A percentile compares a stretch with the other conserved stretches of the same genome.
These are phyloP conservation scores for Cyprinodon brontotheroides DNA, from an alignment of 2,113 vertebrate genomes.

Conservation along the genomic window DNA sequence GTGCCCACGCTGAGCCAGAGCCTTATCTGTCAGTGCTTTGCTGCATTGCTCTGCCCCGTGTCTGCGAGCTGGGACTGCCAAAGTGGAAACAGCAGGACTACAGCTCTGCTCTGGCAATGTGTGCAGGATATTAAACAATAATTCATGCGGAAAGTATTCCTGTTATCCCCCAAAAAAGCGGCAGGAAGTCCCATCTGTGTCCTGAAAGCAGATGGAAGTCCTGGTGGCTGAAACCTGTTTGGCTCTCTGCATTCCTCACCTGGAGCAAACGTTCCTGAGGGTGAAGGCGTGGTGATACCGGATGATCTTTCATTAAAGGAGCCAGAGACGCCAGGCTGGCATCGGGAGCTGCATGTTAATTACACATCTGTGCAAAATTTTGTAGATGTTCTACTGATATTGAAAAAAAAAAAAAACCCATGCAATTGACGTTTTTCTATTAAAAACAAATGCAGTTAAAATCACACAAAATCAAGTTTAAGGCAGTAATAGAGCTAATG, in stretches of 20 bases:
- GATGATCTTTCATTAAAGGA: too few relatives aligned
- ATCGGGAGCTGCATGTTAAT: too few relatives aligned
- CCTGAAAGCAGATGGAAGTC: conserved; percentile 31
- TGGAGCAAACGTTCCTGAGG: conserved; percentile 5
- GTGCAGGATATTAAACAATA: conserved; percentile 61
- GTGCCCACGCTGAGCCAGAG: conserved; percentile 18
- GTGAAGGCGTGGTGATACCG: neutral
- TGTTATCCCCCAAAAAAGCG: conserved; percentile 45
- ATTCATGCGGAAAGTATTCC: conserved; percentile 45
- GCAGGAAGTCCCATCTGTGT: conserved; percentile 70
- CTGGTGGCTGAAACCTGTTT: conserved; percentile 4
- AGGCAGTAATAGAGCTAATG: too few relatives aligned
- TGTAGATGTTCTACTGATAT: too few relatives aligned
- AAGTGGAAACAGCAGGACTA: conserved; percentile 38
- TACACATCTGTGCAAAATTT: too few relatives aligned
- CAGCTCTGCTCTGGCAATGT: conserved; percentile 18
- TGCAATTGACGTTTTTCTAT: too few relatives aligned
- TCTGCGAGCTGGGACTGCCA: conserved; percentile 17
- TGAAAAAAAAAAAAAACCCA: too few relatives aligned
- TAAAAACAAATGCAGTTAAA: too few relatives aligned
- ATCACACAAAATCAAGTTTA: too few relatives aligned
- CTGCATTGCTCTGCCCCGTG: neutral
- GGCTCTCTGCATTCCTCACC: conserved; percentile 46
- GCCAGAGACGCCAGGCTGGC: conserved; percentile 19
- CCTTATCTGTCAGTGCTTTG: conserved; percentile 15